phyloP scores from a whole-genome alignment of 2,888 invertebrate species.

The Mantis religiosa region DNA sequence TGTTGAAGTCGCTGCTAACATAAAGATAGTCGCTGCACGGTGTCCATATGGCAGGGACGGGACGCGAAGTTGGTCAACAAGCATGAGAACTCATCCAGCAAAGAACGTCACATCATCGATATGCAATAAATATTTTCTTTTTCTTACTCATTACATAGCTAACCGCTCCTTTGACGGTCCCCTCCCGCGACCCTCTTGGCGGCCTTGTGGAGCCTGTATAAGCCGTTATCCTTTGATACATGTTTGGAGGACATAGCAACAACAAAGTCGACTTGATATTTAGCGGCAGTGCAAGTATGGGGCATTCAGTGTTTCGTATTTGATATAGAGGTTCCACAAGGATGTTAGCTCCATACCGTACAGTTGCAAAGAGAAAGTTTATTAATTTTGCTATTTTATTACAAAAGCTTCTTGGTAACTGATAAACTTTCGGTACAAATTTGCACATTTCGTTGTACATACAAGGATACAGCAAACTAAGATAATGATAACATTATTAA shows the following conservation, averaged over 20 bases:
- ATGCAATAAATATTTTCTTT: not conserved
- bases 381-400: too few relatives aligned
- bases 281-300: not conserved
- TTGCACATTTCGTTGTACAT: too few relatives aligned
- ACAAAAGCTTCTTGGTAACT: too few relatives aligned
- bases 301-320: not conserved
- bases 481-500: too few relatives aligned
- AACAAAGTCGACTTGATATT: not conserved
- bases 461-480: too few relatives aligned
- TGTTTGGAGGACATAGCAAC: not conserved
- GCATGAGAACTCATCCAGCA: not conserved
- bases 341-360: not conserved
- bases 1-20: not conserved
- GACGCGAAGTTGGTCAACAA: not conserved
- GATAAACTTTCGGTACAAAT: too few relatives aligned
- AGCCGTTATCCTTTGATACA: not conserved
- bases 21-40: not conserved
- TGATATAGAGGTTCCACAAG: not conserved
- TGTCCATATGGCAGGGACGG: not conserved
- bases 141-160: not conserved
- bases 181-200: not conserved
- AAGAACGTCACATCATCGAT: not conserved
- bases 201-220: not conserved
- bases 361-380: too few relatives aligned
- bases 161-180: not conserved